Conservation (phyloP, 2,113 vertebrate species). For the Calidris pugnax region DNA sequence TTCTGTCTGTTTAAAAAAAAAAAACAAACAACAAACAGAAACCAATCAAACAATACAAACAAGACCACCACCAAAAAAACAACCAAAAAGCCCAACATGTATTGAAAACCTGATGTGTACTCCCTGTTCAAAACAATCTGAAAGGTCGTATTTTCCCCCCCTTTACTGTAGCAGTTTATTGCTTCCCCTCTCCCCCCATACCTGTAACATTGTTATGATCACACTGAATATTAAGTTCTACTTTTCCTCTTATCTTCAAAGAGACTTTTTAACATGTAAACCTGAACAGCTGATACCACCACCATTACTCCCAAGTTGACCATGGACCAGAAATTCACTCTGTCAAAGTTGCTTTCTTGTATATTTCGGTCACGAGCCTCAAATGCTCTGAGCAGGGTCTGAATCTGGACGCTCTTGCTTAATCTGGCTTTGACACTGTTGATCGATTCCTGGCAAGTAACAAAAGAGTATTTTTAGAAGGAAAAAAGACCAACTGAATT, state of each 20-base stretch:
- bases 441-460: constrained; percentile 88
- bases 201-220: not conserved
- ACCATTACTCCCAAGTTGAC: constrained; percentile 89
- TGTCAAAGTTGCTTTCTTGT: constrained; percentile 94
- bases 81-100: not conserved
- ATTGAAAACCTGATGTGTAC: not conserved
- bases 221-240: constrained; percentile 81
- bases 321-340: constrained; percentile 94
- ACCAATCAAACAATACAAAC: not conserved
- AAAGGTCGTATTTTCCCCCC: not conserved
- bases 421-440: constrained; percentile 92
- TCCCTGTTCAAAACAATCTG: constrained; percentile 31
- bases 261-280: constrained; percentile 92
- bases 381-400: constrained; percentile 91
- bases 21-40: not conserved
- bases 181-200: not conserved
- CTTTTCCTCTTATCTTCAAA: constrained; percentile 93
- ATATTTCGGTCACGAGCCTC: constrained; percentile 96
- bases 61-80: not conserved
- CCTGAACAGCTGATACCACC: constrained; percentile 88
- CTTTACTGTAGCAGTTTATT: constrained; percentile 31
- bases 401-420: constrained; percentile 93
- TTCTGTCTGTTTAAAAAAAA: constrained; percentile 29
- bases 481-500: not conserved
- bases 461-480: constrained; percentile 38